Base-by-base conservation (phyloP, 2,113 vertebrate species). In the Rhinopomastus cyanomelas region DNA sequence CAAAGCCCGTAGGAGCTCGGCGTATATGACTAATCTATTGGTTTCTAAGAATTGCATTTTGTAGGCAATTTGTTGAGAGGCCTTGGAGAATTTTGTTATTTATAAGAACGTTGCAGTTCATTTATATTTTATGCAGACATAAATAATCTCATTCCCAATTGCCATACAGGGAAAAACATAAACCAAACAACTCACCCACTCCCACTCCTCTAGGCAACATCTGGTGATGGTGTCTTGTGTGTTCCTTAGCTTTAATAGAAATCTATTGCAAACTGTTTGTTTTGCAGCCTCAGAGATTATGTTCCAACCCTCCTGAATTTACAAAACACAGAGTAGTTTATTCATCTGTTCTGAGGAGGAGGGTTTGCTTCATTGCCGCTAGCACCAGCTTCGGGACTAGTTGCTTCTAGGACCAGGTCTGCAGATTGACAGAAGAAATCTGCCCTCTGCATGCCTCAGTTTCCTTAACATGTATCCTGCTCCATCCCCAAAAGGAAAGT, bases 121-220 rank as follows among this genome's bases (percentile, higher is more conserved):
- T 95, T 92, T 96, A 94, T 94, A 87, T 95, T 96, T 95, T 94
- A 96, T 95, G 52, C 46, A 85, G 76, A 91, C 73, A 66, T 92
- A 46, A 89, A 91, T 94, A 88, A 84, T 59, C 56, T 71, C 74
- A 93, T 93, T 96, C 93, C 88, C 92, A 66, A 3, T 62, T 77
- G 92, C 36, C 11, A 10, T 71, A 87, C 85, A 79, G 9, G 16
- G 11, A 76, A 85, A 32, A 11, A 39, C 13, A 67, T 19, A 85
- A 89, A 65, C 48, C 59, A 69, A 90, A 84, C 49, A 89, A 80
- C 37, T 39, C 39, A 69, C 65, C 44, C 68, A 68, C 44, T 82
- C 57, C 51, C 29, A 36, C 18, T 86, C 23, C 76, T 81, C 76
- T 15, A 67, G 48, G 56, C 84, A 87, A 81, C 37, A 72, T 80